phyloP scores from a whole-genome alignment of 2,113 vertebrate species.

The Ovis canadensis region DNA sequence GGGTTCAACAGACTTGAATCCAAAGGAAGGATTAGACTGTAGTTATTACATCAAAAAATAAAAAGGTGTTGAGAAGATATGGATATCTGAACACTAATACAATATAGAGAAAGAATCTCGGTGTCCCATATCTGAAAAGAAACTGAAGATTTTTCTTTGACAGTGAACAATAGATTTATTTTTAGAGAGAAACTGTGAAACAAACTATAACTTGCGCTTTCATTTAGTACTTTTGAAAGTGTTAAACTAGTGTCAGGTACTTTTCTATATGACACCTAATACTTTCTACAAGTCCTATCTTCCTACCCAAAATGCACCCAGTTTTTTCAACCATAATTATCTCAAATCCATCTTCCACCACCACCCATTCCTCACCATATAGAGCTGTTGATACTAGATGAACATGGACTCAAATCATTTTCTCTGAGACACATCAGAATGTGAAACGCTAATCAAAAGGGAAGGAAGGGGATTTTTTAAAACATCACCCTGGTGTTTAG shows the following conservation, averaged over 20 bases:
- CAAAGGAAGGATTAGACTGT: background rate
- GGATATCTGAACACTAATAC: background rate
- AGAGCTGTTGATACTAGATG: background rate
- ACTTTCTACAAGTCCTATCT: background rate
- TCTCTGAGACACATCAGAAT: background rate
- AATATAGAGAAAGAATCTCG: background rate
- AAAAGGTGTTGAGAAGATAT: slow-evolving; percentile 17
- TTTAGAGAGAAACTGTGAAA: slow-evolving; percentile 39
- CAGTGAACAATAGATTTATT: background rate
- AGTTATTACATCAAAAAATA: background rate
- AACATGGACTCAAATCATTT: background rate
- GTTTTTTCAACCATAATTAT: background rate
- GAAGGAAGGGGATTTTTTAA: background rate
- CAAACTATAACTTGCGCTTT: background rate
- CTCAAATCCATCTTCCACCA: background rate
- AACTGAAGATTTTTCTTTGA: background rate
- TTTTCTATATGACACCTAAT: background rate
- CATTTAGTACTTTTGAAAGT: background rate
- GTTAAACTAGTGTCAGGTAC: background rate
- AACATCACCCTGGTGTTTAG: background rate
- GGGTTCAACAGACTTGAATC: background rate
- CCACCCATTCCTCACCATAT: background rate
- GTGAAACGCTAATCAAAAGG: background rate
- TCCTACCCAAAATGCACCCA: background rate
- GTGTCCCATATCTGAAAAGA: background rate